Base-by-base conservation (phyloP, 2,797 vertebrate genomes). In the Pelodytes ibericus region DNA sequence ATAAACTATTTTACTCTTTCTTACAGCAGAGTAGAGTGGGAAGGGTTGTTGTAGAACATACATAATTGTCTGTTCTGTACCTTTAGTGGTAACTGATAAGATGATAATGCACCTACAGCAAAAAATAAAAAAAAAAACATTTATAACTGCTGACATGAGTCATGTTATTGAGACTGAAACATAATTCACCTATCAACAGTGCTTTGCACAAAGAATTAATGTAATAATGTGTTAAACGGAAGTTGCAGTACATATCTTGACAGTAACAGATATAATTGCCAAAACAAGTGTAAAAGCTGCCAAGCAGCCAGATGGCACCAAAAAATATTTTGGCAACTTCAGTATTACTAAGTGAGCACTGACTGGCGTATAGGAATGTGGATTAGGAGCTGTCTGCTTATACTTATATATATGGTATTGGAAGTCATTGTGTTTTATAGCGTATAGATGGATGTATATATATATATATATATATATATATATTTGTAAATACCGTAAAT, bases 291-390 rank as follows among this genome's bases (percentile, higher is more conserved):
- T 47, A 63, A n/a, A 41, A 8, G 9, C 47, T 70, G 74, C 74
- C 74, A 76, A 33, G 24, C 16, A 16, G 62, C 13, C 66, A 76
- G 59, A 70, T 76, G 74, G 66, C 22, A 41, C 9, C 36, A 26
- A 15, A 30, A 76, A 76, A 76, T 76, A 76, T 76, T 76, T 68
- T 76, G 58, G 44, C 74, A 69, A 29, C 39, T 36, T 5, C 57
- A 41, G 24, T 24, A 33, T 49, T 75, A 2, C 25, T 41, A 18
- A 62, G 41, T 30, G 59, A 51, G 68, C 20, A 13, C 60, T 49
- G 29, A 75, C 25, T 51, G 41, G 26, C 29, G 24, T 22, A 13
- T 49, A 56, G 9, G 15, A 44, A 62, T 11, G 24, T 27, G 24
- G 18, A 4, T n/a, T 53, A 9, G 9, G 36, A 47, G 41, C 25